Base-by-base conservation (phyloP, 2,113 vertebrate genomes). In the Sinocyclocheilus maitianheensis region DNA sequence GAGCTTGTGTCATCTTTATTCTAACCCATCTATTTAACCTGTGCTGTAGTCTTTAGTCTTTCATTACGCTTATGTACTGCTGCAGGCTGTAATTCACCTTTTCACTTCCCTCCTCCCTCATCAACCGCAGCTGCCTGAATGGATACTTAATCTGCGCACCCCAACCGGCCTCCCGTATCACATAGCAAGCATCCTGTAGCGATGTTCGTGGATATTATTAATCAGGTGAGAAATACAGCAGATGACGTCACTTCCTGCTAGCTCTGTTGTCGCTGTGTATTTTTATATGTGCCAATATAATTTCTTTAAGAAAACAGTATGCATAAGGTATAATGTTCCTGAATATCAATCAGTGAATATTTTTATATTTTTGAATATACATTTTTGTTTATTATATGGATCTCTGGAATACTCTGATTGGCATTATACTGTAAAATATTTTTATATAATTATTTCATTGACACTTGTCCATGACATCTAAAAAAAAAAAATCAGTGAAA, bases 101-200 rank as follows among this genome's bases (percentile, higher is more conserved):
- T 79, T 51, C 22, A 5, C n/a, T 63, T n/a, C 13, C 40, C 13
- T 34, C 24, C 51, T 71, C 79, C 46, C 4, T 26, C 51, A 58
- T 87, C 89, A 87, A 91, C 82, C 88, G 87, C 82, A 85, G 43
- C 79, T 84, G 77, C 88, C 87, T 89, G 83, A 91, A 90, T 84
- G 84, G 78, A 88, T 89, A 87, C 90, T 92, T 93, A 93, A 94
- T 90, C 91, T 91, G 88, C 90, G 82, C 72, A 89, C 87, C 76
- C 55, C 74, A 83, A 30, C 83, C 83, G 86, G 84, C 74, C 77
- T 85, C 89, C n/a, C 89, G 91, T 89, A 89, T 90, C 92, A 84
- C 85, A 89, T 37, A 89, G 91, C 88, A 87, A 91, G 89, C 86
- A 81, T 88, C 90, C 84, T 83, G 76, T 88, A 87, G 90, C 87